Percentiles rank a stretch among this genome's conserved stretches.
Evolutionary conservation across 2,113 vertebrate species (phyloP).

Genomic region (Notothenia rossii): DNA sequence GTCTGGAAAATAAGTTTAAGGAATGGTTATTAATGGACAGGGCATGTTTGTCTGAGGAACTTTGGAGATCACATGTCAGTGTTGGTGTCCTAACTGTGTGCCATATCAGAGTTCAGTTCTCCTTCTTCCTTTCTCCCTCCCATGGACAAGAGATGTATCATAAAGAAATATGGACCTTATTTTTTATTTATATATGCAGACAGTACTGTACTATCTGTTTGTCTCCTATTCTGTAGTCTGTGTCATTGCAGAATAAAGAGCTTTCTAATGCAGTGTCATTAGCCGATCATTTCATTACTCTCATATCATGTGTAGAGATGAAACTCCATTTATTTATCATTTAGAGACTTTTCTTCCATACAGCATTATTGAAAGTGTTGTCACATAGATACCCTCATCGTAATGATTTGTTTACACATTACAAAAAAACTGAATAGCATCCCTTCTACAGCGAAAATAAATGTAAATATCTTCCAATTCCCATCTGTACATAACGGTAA

Average conservation of each 20-base stretch:
- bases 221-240: constrained; percentile 47
- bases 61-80: constrained; percentile 4
- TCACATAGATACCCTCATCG: constrained; percentile 66
- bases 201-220: constrained; percentile 59
- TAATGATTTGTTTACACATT: constrained; percentile 17
- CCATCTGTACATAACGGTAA: constrained; percentile 19
- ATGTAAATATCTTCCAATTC: background rate
- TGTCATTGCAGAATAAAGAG: constrained; percentile 72
- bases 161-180: constrained; percentile 62
- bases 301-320: background rate
- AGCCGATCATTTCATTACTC: background rate
- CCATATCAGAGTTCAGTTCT: constrained; percentile 6
- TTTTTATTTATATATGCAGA: constrained; percentile 73
- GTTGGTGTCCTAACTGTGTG: constrained; percentile 28
- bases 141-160: constrained; percentile 52
- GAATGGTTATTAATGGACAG: constrained; percentile 7
- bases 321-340: constrained; percentile 20
- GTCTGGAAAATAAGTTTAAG: background rate
- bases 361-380: background rate
- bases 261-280: constrained; percentile 33
- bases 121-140: background rate
- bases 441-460: background rate
- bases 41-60: constrained; percentile 10
- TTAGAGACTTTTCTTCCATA: background rate
- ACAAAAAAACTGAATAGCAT: background rate